Base-by-base conservation (phyloP, 1,140 invertebrate genomes). In the Atta colombica region DNA sequence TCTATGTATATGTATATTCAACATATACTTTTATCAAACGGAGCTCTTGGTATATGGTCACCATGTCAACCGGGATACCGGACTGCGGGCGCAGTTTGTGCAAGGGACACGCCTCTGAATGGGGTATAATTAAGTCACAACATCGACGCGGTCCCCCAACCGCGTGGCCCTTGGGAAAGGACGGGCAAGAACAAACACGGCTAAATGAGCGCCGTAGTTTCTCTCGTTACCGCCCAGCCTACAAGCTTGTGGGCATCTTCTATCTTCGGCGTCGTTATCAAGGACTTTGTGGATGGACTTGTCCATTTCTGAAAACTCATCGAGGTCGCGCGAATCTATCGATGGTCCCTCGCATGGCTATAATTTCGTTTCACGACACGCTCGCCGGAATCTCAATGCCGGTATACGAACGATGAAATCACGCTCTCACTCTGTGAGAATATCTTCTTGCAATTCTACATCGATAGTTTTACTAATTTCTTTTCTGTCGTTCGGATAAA, bases 51-150 rank as follows among this genome's bases (percentile, higher is more conserved):
- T 88, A 85, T 53, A 91, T 55, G 89, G 88, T 89, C 89, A 77
- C 87, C 84, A 87, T 75, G 89, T 87, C 85, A 68, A 88, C 87
- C 69, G 85, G 63, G 74, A 81, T 89, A 86, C 82, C 61, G 89
- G 89, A 90, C 89, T 90, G 89, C 85, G 53, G 55, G 61, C 89
- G 85, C 85, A 88, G 91, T 93, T 93, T 91, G 89, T 91, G 90
- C 92, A 91, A 92, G 91, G 91, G 92, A 94, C 92, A 91, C 91
- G 92, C 88, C 92, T 93, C 91, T 94, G 94, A 94, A 94, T 94
- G 91, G 92, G 91, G 92, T 94, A 93, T 94, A 94, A 94, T 94
- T 94, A 94, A 94, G 94, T 94, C 93, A 91, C 91, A 93, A 93
- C 94, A 91, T 92, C 91, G 93, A 92, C 92, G 92, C 88, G 86